phyloP scores from a whole-genome alignment of 2,888 invertebrate genomes.

The Lasioglossum figueresi region DNA sequence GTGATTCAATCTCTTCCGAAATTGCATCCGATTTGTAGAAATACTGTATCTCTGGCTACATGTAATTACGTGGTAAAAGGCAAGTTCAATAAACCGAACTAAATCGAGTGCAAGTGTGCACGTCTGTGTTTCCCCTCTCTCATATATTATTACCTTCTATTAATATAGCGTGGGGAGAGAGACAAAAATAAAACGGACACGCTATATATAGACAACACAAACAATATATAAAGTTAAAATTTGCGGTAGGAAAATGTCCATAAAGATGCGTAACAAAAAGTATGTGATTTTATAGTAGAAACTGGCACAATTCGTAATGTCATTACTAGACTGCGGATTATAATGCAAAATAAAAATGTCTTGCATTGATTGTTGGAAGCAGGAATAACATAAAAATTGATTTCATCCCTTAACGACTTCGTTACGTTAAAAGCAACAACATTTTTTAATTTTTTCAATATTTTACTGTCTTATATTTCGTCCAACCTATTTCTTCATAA shows the following conservation, averaged over 20 bases:
- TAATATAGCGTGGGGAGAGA: slow-evolving; percentile 34
- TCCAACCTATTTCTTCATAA: too few species aligned
- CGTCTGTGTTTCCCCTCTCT: slow-evolving; percentile 3
- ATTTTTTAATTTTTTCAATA: too few species aligned
- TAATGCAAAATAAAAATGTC: too few species aligned
- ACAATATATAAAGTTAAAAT: background rate
- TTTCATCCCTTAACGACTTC: too few species aligned
- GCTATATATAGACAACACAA: slow-evolving; percentile 6
- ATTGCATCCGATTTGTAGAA: slow-evolving; percentile 38
- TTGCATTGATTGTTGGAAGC: too few species aligned
- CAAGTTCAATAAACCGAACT: slow-evolving; percentile 58
- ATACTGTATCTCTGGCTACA: slow-evolving; percentile 28
- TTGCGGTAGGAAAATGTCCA: background rate
- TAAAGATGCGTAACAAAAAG: background rate
- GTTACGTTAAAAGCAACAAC: too few species aligned
- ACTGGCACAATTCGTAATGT: background rate
- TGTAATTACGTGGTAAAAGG: slow-evolving; percentile 49
- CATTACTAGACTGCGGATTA: background rate
- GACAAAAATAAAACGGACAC: slow-evolving; percentile 35
- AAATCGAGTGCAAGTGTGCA: slow-evolving; percentile 37
- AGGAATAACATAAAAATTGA: too few species aligned
- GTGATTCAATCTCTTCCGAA: slow-evolving; percentile 15
- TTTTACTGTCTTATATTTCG: too few species aligned
- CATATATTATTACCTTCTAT: slow-evolving; percentile 36
- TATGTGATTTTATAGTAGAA: background rate